Conservation (phyloP, 2,113 vertebrate genomes). For the Butorides virescens region DNA sequence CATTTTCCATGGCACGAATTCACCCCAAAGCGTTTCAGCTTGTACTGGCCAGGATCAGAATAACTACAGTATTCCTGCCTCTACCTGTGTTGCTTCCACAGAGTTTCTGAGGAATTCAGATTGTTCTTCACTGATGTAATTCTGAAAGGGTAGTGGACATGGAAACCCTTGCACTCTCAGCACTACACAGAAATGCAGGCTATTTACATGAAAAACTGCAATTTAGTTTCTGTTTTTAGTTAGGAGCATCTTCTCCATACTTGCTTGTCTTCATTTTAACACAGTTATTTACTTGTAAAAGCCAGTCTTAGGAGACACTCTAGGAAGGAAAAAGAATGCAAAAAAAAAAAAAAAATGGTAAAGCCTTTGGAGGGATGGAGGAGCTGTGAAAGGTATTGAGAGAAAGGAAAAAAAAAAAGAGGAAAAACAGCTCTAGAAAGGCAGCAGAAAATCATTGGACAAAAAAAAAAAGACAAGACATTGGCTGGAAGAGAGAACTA, state of each 20-base stretch:
- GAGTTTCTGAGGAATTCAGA: background rate
- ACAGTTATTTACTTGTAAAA: background rate
- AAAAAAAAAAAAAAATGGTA: background rate
- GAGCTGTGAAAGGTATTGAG: fast-evolving
- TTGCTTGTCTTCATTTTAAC: background rate
- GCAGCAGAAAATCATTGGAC: background rate
- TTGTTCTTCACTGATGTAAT: background rate
- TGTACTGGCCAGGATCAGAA: background rate
- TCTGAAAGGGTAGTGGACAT: background rate
- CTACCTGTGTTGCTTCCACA: background rate
- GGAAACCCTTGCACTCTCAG: background rate
- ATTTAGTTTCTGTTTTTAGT: background rate
- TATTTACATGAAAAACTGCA: background rate
- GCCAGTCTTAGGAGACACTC: background rate
- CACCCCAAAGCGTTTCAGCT: background rate
- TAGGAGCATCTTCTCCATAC: background rate
- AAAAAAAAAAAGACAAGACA: background rate
- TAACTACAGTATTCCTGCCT: background rate
- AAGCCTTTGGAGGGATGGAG: background rate
- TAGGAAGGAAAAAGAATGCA: background rate
- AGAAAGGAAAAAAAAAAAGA: too few species aligned
- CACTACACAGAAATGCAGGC: background rate
- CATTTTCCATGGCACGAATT: background rate
- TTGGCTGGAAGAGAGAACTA: background rate
- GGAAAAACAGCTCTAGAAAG: background rate